Conservation (phyloP, 2,888 invertebrate species). For the Ennomos fuscantarius region DNA sequence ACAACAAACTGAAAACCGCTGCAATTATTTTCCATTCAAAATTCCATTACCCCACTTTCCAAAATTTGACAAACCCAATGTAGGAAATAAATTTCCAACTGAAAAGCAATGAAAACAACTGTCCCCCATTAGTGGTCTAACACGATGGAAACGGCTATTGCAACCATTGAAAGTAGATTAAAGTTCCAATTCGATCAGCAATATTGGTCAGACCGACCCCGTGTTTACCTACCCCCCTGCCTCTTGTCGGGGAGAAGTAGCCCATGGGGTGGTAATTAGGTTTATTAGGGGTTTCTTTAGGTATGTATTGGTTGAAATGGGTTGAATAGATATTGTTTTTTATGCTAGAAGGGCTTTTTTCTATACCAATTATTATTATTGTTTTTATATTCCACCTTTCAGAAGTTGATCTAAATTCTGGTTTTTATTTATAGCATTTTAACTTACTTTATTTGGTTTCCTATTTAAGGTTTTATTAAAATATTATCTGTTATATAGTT, state of each 20-base stretch:
- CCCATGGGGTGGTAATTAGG: constrained; percentile 43
- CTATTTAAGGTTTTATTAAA: no score
- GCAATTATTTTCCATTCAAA: neutral
- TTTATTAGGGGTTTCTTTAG: constrained; percentile 38
- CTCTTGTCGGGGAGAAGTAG: constrained; percentile 19
- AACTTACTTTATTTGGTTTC: no score
- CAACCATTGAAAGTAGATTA: neutral
- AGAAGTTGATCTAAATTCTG: no score
- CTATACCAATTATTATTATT: no score
- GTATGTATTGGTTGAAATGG: constrained; percentile 25
- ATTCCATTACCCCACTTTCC: constrained; percentile 2
- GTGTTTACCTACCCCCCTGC: neutral
- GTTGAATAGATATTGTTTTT: neutral
- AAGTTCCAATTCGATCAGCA: constrained; percentile 1
- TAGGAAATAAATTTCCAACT: neutral
- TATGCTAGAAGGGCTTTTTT: neutral
- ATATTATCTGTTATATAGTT: no score
- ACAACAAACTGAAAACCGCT: no score
- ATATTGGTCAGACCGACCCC: constrained; percentile 11
- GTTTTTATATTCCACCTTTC: no score
- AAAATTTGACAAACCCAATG: neutral
- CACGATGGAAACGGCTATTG: constrained; percentile 6
- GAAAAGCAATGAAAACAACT: constrained; percentile 9
- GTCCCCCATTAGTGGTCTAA: constrained; percentile 18
- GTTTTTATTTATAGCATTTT: no score